A percentile compares a stretch with the other conserved stretches of the same genome.
These are phyloP conservation scores for Harpagoxenus sublaevis DNA, from an alignment of 2,888 invertebrate species.

Conservation along the genomic window DNA sequence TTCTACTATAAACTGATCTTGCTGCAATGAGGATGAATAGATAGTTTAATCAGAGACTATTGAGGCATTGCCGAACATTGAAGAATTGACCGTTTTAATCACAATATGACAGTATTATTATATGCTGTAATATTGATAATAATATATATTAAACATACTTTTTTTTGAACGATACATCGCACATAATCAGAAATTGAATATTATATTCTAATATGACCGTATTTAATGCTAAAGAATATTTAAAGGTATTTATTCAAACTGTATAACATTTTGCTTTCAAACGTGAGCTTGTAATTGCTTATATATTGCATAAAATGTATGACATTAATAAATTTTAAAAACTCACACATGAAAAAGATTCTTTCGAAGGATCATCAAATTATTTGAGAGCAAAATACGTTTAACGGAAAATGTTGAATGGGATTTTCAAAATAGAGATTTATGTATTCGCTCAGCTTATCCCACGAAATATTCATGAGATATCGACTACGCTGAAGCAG, in stretches of 20 bases:
- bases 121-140: not conserved
- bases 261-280: not conserved
- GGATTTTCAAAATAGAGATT: conserved; percentile 1
- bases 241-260: not conserved
- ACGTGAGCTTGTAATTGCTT: not conserved
- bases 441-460: conserved; percentile 2
- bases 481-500: conserved; percentile 17
- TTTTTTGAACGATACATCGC: not conserved
- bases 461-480: conserved; percentile 39
- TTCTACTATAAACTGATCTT: conserved; percentile 14
- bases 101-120: not conserved
- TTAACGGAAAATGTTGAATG: not conserved
- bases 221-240: not conserved
- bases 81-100: not conserved
- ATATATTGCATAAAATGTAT: not conserved
- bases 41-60: conserved; percentile 25
- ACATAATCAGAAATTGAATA: not conserved
- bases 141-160: not conserved
- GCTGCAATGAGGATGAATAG: conserved; percentile 38
- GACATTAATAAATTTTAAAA: conserved; percentile 7
- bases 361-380: not conserved
- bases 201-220: not conserved
- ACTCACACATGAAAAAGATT: not conserved
- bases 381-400: conserved; percentile 1
- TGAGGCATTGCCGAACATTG: not conserved